Conservation (phyloP, 2,888 invertebrate species). For the Lithophane socia region DNA sequence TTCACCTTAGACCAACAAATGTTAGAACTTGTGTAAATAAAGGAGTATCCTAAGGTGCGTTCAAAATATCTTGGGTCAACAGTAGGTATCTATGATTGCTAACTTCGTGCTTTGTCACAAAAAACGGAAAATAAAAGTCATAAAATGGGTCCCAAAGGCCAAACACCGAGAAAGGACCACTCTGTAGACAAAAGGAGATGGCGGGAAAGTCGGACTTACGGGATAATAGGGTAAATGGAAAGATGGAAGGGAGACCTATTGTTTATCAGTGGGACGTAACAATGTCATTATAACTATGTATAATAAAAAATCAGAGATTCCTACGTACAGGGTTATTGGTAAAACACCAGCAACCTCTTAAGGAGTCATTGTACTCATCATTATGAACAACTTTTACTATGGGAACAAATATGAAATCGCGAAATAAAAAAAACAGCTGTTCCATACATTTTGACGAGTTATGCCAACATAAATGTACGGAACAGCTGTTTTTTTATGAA, state of each 20-base stretch:
- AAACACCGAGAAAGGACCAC: background rate
- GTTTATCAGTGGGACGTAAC: background rate
- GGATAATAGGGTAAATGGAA: background rate
- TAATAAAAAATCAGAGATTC: background rate
- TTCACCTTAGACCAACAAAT: constrained; percentile 12
- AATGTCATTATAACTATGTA: background rate
- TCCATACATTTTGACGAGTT: too few species aligned
- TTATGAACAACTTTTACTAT: too few species aligned
- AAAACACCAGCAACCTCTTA: too few species aligned
- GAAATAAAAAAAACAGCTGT: too few species aligned
- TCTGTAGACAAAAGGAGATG: background rate
- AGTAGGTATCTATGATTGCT: background rate
- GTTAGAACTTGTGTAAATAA: constrained; percentile 20
- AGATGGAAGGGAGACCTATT: background rate
- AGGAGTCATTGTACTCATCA: too few species aligned
- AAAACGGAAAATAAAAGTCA: background rate
- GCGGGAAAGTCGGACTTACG: background rate
- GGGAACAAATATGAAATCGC: too few species aligned
- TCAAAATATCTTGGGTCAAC: constrained; percentile 22
- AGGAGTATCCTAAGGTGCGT: constrained; percentile 39
- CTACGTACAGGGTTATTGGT: too few species aligned
- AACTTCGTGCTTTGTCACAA: background rate
- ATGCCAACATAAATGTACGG: too few species aligned
- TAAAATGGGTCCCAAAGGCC: too few species aligned
- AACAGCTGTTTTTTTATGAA: too few species aligned